Conservation (phyloP, 2,888 invertebrate genomes). For the Synergus japonicus region DNA sequence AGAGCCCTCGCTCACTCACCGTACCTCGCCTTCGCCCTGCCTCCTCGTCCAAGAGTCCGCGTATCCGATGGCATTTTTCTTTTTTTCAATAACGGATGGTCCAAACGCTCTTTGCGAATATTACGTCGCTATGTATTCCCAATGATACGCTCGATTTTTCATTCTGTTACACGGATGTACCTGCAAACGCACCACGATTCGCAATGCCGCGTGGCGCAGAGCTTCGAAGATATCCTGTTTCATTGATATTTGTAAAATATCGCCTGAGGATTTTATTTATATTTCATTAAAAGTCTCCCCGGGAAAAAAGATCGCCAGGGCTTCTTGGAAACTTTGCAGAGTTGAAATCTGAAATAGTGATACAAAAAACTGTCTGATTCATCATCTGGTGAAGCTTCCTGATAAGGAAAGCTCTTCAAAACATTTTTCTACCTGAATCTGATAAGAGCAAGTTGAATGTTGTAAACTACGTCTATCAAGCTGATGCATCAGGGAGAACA, state of each 20-base stretch:
- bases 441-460: not conserved
- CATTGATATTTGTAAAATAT: slow-evolving; percentile 26
- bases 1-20: slow-evolving; percentile 49
- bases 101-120: slow-evolving; percentile 43
- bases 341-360: no score
- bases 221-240: not conserved
- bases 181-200: slow-evolving; percentile 17
- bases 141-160: slow-evolving; percentile 41
- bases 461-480: slow-evolving; percentile 15
- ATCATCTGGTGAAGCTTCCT: not conserved
- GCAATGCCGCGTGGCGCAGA: not conserved
- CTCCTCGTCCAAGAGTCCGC: slow-evolving; percentile 35
- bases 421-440: not conserved
- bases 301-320: not conserved
- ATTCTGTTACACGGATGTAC: slow-evolving; percentile 27
- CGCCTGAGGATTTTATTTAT: not conserved
- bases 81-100: slow-evolving; percentile 56
- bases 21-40: slow-evolving; percentile 42
- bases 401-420: not conserved
- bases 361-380: not conserved
- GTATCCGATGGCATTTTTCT: slow-evolving; percentile 56
- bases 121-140: slow-evolving; percentile 35
- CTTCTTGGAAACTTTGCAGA: no score
- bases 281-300: not conserved
- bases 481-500: not conserved